Evolutionary conservation across 2,888 invertebrate genomes (phyloP), one percentile per base, ranked within the genome.

Genomic region (Pasiphila rectangulata): DNA sequence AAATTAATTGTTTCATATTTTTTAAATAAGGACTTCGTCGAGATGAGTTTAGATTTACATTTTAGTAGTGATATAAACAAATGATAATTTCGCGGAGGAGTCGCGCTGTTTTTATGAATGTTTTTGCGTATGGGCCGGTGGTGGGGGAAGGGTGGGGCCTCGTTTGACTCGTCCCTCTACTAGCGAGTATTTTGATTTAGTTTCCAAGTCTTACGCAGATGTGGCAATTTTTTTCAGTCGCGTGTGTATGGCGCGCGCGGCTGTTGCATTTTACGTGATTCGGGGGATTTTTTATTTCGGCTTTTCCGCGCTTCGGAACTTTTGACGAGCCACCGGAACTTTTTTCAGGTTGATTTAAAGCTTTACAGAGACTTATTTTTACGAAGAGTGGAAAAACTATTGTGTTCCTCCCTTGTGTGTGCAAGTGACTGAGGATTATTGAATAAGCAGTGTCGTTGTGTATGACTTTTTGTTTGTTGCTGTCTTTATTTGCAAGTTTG

Each of bases 131-230:
- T 72, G 65, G 76, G 46, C 38, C 57, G 52, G 56, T 76, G 75
- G 87, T 77, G 85, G 87, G 87, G 83, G 83, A 66, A 80, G 85
- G 87, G 87, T 83, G 87, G 86, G 83, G 87, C 87, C 72, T 83
- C 65, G 46, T 66, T 59, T 69, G 87, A 80, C 73, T 83, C 87
- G 87, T 85, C 87, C 87, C 87, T 86, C 86, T 83, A 73, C 83
- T 82, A 85, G 83, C 82, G 75, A 73, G 83, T 88, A 88, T 88
- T 88, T 87, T 88, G 87, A 88, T 87, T 88, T 88, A 88, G 87
- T 87, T 88, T 87, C 83, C 76, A 72, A 86, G 77, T 81, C 85
- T 86, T 86, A 87, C 86, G 85, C 82, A 80, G 85, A 82, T 86
- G 85, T 82, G 76, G 84, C 78, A 79, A 79, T 83, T 88, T 86